A percentile compares a stretch with the other conserved stretches of the same genome.
phyloP scores from a whole-genome alignment of 2,888 invertebrate species.

The Hyles lineata region DNA sequence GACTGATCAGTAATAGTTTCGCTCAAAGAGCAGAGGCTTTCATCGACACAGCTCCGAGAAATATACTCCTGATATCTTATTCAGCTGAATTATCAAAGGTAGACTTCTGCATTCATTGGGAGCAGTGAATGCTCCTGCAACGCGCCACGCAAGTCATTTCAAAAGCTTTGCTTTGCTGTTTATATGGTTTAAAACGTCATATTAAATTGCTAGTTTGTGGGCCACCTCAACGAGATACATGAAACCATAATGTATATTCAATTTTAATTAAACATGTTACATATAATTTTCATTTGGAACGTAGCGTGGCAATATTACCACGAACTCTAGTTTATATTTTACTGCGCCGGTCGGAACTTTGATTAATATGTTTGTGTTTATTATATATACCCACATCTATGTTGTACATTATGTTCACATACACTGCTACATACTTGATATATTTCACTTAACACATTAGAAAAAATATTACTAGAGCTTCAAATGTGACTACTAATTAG shows the following conservation, averaged over 20 bases:
- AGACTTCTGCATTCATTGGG: not conserved
- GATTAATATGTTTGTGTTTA: not conserved
- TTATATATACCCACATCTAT: too few relatives aligned
- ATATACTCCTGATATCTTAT: not conserved
- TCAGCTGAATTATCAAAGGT: not conserved
- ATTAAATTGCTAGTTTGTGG: not conserved
- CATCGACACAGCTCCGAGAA: not conserved
- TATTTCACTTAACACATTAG: too few relatives aligned
- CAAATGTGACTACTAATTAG: too few relatives aligned
- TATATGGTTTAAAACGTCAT: not conserved
- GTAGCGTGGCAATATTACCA: not conserved
- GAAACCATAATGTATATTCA: not conserved
- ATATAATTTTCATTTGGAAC: not conserved
- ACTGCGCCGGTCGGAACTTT: not conserved
- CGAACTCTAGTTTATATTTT: not conserved
- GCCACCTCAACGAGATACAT: not conserved
- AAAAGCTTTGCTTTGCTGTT: not conserved
- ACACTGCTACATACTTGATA: too few relatives aligned
- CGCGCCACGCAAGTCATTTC: not conserved
- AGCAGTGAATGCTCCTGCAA: not conserved
- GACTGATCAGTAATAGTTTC: not conserved
- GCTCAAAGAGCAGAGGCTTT: slow-evolving; percentile 6
- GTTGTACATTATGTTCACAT: not conserved
- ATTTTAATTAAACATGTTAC: not conserved
- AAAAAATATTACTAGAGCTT: too few relatives aligned